Base-by-base conservation (phyloP, 2,888 invertebrate genomes). In the Netelia virgata region DNA sequence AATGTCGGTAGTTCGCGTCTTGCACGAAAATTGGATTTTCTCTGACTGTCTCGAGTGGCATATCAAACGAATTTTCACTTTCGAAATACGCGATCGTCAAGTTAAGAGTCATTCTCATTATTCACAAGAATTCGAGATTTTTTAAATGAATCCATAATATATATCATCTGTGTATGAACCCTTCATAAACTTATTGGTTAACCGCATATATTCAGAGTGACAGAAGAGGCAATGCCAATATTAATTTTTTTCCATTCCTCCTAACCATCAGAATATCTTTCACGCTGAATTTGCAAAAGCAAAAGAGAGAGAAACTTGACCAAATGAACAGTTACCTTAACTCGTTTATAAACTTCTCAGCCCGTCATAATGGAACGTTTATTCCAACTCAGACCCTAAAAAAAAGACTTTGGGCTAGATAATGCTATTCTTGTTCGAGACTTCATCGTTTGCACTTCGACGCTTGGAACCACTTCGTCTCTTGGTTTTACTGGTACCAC, bases 1-100 rank as follows among this genome's bases (percentile, higher is more conserved):
- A 47, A 84, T 43, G 59, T 63, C 70, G 50, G 68, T 47, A 36
- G 63, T 28, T 73, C 16, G 68, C 75, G 68, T 20, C 79, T 61
- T 41, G 66, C 72, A 66, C 50, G 81, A 81, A 84, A 84, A 84
- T 84, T 84, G 84, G 63, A 81, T 84, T 81, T 77, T 74, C 63
- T 74, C 16, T 53, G 10, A 66, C 47, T 41, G 61, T 63, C 8
- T 36, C 68, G 43, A 61, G 43, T 53, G 18, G 14, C 11, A 61
- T 59, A 41, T 1, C 47, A 43, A 66, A 36, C 11, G 61, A 77
- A 77, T 69, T 84, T 84, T 84, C 80, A 72, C 53, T 68, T 61
- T 55, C 55, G 77, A 57, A 74, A 55, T 81, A 84, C 81, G 84
- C 81, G 84, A 61, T 36, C 61, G 20, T 73, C 69, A 69, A 50